Evolutionary conservation across 2,797 vertebrate genomes (phyloP), one percentile per base, ranked within the genome.

Genomic region (Morus bassanus): DNA sequence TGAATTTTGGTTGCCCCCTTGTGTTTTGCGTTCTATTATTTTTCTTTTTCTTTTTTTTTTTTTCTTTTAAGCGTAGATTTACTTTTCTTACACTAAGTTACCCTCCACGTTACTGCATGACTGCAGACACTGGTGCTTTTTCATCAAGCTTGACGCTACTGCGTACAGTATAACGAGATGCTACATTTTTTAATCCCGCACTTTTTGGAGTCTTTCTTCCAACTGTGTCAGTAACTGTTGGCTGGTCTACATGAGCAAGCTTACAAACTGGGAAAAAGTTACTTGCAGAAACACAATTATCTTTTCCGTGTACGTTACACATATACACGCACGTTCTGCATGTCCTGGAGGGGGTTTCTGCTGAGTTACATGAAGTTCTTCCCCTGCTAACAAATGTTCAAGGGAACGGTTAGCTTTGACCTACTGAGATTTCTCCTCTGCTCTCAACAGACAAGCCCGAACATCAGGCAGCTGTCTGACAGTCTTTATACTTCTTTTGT

Each of bases 51-150:
- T 41, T 60, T 39, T 39, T 2, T 12, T 11, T 17, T 24, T 35
- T 21, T 51, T 57, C 50, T 21, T 25, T 13, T 13, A 9, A 41
- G 30, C 18, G 13, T 16, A 13, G 19, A 31, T 63, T 57, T 67
- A 2, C 17, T 59, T 63, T 70, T 15, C 25, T 70, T 22, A 14
- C 7, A 9, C 4, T 6, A 5, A 50, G 18, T 23, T 74, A 8
- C 45, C 91, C 41, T 18, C 27, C 13, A 1, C 24, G 7, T n/a
- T 67, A 18, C 21, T 0, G 2, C 0, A 0, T 41, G 8, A 24
- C 45, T 72, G 17, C 45, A 37, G 33, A 24, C 4, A 2, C 5
- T 4, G 13, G 2, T 24, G 23, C 8, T 45, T 80, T 31, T 79
- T n/a, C 9, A 7, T 9, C 45, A 10, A 46, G 15, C 9, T 35